A percentile compares a stretch with the other conserved stretches of the same genome.
Evolutionary conservation across 2,888 invertebrate species (phyloP).

Genomic region (Chaitophorus viminalis): DNA sequence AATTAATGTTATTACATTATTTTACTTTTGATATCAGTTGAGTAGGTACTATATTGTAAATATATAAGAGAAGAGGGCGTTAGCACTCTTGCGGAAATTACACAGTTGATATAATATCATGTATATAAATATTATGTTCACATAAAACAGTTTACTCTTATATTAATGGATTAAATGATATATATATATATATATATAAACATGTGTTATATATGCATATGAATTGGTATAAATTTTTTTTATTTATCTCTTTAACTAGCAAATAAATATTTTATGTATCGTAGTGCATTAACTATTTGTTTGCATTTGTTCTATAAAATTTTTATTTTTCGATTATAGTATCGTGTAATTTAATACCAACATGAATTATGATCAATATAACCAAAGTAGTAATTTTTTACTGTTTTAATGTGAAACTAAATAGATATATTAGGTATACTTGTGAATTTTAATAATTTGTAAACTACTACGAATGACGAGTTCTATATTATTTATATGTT

Average conservation of each 20-base stretch:
- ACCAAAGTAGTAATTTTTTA: background rate
- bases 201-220: no score
- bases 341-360: no score
- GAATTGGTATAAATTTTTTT: background rate
- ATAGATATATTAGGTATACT: no score
- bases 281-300: background rate
- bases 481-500: background rate
- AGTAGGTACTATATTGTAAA: background rate
- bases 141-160: background rate
- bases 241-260: background rate
- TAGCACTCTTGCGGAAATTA: background rate
- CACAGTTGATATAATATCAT: conserved; percentile 18
- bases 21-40: background rate
- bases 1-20: background rate
- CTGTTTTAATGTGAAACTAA: background rate
- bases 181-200: background rate
- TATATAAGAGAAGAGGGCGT: background rate
- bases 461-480: background rate
- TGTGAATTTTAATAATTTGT: background rate
- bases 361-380: background rate
- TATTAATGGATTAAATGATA: background rate
- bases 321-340: no score
- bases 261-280: background rate
- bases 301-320: background rate
- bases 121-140: background rate